These are phyloP conservation scores for Casuarius casuarius DNA, from an alignment of 2,113 vertebrate species.

Conservation along the genomic window DNA sequence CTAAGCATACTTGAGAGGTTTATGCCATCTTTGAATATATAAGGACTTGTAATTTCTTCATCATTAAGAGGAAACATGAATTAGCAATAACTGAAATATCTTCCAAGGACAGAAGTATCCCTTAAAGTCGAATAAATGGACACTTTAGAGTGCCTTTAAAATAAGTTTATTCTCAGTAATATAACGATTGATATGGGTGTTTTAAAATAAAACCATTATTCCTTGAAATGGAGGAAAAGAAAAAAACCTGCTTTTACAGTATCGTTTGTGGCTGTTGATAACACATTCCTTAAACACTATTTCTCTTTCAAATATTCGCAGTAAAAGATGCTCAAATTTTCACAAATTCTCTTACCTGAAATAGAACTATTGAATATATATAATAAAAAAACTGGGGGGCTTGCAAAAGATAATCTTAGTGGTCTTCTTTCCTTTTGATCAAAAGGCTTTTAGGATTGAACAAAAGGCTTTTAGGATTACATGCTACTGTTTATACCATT, in stretches of 20 bases:
- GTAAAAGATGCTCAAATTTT: background rate
- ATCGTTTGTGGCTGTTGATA: background rate
- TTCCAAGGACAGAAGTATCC: background rate
- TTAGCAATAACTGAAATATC: background rate
- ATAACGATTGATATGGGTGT: background rate
- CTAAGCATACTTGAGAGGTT: background rate
- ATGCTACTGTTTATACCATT: background rate
- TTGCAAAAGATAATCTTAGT: background rate
- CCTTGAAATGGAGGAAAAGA: background rate
- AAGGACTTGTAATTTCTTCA: background rate
- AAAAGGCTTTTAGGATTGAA: background rate
- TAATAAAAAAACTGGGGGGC: background rate
- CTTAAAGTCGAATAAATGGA: background rate
- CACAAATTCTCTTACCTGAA: background rate
- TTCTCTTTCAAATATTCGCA: background rate
- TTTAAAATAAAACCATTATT: background rate
- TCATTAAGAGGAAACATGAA: background rate
- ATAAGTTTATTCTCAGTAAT: background rate
- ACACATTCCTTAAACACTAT: background rate
- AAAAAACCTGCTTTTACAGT: accelerated
- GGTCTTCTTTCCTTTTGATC: background rate
- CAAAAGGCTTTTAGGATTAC: background rate
- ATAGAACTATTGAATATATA: background rate
- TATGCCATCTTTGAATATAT: background rate
- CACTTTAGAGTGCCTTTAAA: background rate